Evolutionary conservation across 2,888 invertebrate species (phyloP).

Genomic region (Caenorhabditis imperialis): DNA sequence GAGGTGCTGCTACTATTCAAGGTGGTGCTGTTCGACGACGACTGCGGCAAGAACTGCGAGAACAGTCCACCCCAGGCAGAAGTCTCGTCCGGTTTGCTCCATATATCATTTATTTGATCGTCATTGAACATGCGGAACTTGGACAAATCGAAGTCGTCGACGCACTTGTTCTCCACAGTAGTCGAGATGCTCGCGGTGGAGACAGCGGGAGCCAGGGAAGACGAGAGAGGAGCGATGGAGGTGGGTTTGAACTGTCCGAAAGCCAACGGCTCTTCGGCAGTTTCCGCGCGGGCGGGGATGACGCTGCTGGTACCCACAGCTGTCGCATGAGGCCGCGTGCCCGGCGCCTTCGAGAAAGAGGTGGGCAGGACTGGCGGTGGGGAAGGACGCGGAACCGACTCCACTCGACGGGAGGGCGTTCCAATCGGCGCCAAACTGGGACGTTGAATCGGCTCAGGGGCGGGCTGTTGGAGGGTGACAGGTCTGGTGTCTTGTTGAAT

Average conservation of each 20-base stretch:
- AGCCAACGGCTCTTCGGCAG: conserved; percentile 17
- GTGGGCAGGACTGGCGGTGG: conserved; percentile 1
- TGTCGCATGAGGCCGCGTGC: conserved; percentile 16
- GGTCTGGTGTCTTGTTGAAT: conserved; percentile 10
- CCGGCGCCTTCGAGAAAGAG: conserved; percentile 32
- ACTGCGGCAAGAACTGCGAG: conserved; percentile 11
- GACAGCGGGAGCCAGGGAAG: conserved; percentile 1
- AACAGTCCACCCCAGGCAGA: conserved; percentile 46
- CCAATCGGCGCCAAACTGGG: not conserved
- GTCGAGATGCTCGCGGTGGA: conserved; percentile 5
- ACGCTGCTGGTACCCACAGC: conserved; percentile 8
- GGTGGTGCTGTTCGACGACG: conserved; percentile 6
- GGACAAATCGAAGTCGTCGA: conserved; percentile 16
- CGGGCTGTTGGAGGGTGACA: conserved; percentile 1
- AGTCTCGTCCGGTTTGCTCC: conserved; percentile 26
- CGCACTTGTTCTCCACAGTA: not conserved
- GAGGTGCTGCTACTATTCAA: not conserved
- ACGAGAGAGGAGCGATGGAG: not conserved
- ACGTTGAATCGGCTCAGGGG: conserved; percentile 2
- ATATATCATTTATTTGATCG: conserved; percentile 21
- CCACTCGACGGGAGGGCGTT: not conserved
- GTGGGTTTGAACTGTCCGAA: conserved; percentile 33
- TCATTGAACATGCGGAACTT: conserved; percentile 22
- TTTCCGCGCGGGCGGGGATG: conserved; percentile 8
- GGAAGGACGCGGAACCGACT: conserved; percentile 16